A percentile compares a stretch with the other conserved stretches of the same genome.
Conservation (phyloP, 2,113 vertebrate species). For the Carettochelys insculpta region DNA sequence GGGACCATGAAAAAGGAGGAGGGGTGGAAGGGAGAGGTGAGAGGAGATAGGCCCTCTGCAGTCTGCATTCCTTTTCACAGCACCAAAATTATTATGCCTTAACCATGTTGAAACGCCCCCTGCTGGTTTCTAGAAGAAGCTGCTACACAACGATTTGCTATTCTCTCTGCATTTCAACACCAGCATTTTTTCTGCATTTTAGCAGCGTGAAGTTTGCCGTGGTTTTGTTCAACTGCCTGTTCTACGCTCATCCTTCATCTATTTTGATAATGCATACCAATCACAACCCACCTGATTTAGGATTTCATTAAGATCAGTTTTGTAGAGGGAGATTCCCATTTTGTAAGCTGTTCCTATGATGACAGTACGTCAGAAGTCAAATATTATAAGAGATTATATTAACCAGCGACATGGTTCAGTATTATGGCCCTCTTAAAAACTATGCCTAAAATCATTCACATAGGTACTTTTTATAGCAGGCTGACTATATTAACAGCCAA, state of each 20-base stretch:
- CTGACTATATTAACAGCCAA: neutral
- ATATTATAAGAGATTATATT: accelerated
- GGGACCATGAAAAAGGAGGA: slow-evolving; percentile 49
- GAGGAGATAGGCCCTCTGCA: neutral
- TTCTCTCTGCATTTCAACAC: neutral
- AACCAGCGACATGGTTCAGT: neutral
- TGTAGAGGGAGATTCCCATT: accelerated
- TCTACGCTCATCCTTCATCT: neutral
- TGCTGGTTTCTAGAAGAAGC: slow-evolving; percentile 72
- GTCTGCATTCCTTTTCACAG: slow-evolving; percentile 11
- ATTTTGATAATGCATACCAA: neutral
- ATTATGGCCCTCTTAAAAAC: neutral
- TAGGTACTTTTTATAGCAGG: accelerated
- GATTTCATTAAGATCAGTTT: neutral
- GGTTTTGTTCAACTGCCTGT: neutral
- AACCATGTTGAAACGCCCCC: slow-evolving; percentile 75
- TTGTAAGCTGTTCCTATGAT: accelerated
- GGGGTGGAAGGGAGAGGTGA: neutral
- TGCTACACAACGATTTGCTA: neutral
- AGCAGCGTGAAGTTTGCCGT: accelerated
- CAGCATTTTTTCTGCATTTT: accelerated
- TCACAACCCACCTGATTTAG: neutral
- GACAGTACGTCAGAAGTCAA: neutral
- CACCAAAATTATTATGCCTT: slow-evolving; percentile 39
- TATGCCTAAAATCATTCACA: accelerated